Conservation (phyloP, 1,140 invertebrate species). For the Metopolophium dirhodum region DNA sequence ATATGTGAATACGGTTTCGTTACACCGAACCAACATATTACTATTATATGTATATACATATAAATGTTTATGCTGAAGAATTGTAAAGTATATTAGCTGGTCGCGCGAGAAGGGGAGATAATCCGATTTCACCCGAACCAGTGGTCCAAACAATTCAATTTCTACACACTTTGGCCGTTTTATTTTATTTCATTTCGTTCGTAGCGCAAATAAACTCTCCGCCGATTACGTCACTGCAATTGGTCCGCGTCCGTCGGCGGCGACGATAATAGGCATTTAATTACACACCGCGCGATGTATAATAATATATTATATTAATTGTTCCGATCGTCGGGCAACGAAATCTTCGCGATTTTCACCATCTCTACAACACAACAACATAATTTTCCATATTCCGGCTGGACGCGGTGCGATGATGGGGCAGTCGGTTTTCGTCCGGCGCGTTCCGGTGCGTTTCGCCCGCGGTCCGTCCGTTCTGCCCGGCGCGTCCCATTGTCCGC, state of each 20-base stretch:
- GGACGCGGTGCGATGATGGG: not conserved
- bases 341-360: not conserved
- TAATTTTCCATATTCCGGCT: not conserved
- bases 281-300: not conserved
- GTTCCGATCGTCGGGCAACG: not conserved
- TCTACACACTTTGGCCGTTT: not conserved
- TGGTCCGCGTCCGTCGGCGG: not conserved
- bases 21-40: not conserved
- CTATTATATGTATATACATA: not conserved
- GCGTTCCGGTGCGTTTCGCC: not conserved
- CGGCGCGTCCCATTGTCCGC: not conserved
- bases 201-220: not conserved
- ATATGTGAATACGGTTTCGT: not conserved
- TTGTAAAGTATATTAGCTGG: not conserved
- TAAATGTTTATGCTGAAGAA: not conserved
- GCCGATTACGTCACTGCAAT: not conserved
- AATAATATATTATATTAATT: not conserved
- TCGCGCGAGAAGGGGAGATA: not conserved
- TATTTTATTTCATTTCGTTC: not conserved
- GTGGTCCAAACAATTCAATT: conserved; percentile 51
- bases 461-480: not conserved
- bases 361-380: not conserved
- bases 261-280: not conserved
- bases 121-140: conserved; percentile 36
- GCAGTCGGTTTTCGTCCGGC: not conserved